Conservation (phyloP, 2,797 vertebrate genomes). For the Enteromius afrohamiltoni region DNA sequence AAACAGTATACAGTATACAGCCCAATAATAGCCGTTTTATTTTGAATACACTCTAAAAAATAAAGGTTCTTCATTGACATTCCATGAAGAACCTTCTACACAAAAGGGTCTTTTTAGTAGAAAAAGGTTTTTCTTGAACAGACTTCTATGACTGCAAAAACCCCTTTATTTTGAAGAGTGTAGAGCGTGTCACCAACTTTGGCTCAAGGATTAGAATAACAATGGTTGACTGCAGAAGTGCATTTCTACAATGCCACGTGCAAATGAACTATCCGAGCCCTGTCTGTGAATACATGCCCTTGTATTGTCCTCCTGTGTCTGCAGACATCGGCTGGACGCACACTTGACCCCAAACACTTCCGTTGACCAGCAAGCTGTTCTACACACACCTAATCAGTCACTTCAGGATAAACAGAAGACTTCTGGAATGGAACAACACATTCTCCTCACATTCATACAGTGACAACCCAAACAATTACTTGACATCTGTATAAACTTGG, state of each 20-base stretch:
- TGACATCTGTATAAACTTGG: background rate
- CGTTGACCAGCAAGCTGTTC: constrained; percentile 17
- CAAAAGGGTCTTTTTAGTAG: background rate
- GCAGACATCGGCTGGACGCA: background rate
- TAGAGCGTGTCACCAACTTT: background rate
- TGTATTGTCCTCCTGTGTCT: constrained; percentile 29
- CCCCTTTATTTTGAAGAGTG: too few species aligned
- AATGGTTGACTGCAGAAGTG: background rate
- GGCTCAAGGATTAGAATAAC: background rate
- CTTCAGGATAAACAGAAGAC: background rate
- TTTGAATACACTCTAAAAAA: background rate
- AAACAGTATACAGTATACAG: background rate
- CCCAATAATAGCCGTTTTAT: too few species aligned
- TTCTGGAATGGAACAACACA: background rate
- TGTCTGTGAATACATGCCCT: constrained; percentile 31
- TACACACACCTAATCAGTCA: constrained; percentile 24
- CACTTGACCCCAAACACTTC: constrained; percentile 36
- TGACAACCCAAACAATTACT: constrained; percentile 3
- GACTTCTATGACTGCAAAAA: too few species aligned
- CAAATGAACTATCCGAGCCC: constrained; percentile 25
- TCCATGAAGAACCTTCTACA: background rate
- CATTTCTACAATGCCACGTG: background rate
- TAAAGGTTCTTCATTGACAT: background rate
- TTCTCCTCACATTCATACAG: background rate
- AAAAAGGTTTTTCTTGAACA: background rate